Percentiles rank a stretch among this genome's conserved stretches.
Conservation (phyloP, 1,140 invertebrate genomes). For the Saccostrea echinata region DNA sequence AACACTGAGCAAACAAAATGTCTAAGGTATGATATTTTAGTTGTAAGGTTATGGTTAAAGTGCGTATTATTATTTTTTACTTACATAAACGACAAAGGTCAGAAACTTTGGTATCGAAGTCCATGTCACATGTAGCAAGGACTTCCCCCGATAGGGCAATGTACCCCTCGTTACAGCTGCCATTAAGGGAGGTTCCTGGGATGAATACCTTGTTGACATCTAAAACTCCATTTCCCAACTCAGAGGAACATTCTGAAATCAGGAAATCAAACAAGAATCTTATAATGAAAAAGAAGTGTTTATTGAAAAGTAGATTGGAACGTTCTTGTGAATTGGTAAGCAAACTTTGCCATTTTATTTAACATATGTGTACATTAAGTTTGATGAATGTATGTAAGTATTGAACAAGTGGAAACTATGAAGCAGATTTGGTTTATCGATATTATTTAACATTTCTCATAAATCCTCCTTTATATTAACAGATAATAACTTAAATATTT, state of each 20-base stretch:
- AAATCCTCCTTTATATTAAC: too few relatives aligned
- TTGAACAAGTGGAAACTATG: not conserved
- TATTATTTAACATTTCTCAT: too few relatives aligned
- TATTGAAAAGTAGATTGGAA: not conserved
- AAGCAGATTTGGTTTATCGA: too few relatives aligned
- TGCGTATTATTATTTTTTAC: not conserved
- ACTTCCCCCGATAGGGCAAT: not conserved
- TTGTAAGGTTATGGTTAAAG: not conserved
- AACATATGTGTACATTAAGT: not conserved
- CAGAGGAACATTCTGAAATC: not conserved
- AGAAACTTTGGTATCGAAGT: not conserved
- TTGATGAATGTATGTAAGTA: not conserved
- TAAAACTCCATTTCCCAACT: not conserved
- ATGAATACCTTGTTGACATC: not conserved
- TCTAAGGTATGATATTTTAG: not conserved
- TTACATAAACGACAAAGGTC: not conserved
- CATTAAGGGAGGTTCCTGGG: not conserved
- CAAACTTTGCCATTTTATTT: not conserved
- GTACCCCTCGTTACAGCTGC: not conserved
- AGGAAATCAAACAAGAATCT: not conserved
- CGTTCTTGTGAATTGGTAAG: not conserved
- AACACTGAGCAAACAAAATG: not conserved
- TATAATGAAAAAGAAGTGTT: not conserved
- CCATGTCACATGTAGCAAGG: not conserved
- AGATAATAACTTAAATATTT: too few relatives aligned